Conservation (phyloP, 2,797 vertebrate genomes). For the Myotis planiceps region DNA sequence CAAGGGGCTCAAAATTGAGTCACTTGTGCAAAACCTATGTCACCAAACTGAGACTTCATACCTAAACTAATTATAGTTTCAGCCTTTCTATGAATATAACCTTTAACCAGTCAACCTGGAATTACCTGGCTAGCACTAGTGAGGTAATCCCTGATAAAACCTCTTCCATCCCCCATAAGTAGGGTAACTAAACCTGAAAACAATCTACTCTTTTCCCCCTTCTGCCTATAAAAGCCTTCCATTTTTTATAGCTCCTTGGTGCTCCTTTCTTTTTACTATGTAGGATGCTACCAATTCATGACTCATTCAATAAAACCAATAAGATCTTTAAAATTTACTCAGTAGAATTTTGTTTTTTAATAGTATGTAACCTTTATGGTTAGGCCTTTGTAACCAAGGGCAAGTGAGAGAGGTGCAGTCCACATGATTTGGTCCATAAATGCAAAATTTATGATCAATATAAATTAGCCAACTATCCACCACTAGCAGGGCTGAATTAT, state of each 20-base stretch:
- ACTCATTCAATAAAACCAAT: background rate
- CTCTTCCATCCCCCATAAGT: background rate
- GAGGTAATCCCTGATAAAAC: background rate
- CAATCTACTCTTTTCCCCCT: background rate
- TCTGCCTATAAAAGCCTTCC: background rate
- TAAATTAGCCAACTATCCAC: background rate
- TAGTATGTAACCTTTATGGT: background rate
- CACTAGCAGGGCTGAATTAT: background rate
- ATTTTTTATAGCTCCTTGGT: background rate
- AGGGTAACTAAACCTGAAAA: background rate
- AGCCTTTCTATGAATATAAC: background rate
- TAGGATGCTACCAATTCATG: background rate
- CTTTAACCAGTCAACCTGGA: background rate
- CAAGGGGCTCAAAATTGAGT: background rate
- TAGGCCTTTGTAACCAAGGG: background rate
- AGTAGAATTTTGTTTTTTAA: background rate
- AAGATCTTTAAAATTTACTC: background rate
- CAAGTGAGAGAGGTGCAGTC: background rate
- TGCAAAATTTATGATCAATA: background rate
- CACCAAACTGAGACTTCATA: background rate
- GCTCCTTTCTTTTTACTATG: background rate
- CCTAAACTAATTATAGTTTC: background rate
- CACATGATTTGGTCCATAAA: conserved; percentile 6
- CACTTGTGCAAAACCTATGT: background rate
- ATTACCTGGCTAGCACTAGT: background rate